Percentiles rank a stretch among this genome's conserved stretches.
These are phyloP conservation scores for Episyrphus balteatus DNA, from an alignment of 1,140 invertebrate genomes.

Conservation along the genomic window DNA sequence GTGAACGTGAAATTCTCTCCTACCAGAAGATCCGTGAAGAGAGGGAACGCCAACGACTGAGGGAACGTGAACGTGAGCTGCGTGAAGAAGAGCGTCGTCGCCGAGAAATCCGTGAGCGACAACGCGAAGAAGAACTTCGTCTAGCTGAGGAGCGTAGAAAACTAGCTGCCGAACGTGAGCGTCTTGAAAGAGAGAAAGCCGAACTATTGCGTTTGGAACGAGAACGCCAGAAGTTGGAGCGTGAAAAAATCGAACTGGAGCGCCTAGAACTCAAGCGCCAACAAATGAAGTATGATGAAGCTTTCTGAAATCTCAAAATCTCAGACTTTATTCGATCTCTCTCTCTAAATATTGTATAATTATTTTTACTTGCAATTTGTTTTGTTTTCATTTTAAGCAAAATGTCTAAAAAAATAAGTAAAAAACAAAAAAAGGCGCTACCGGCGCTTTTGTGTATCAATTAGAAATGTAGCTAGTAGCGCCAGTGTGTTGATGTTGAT, in stretches of 20 bases:
- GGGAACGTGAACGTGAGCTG: conserved; percentile 62
- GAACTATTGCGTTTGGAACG: conserved; percentile 69
- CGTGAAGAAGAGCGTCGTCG: conserved; percentile 66
- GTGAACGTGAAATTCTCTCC: conserved; percentile 31
- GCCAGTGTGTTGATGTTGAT: neutral
- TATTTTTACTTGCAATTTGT: neutral
- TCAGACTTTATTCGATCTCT: neutral
- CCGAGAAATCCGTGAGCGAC: conserved; percentile 64
- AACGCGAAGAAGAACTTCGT: conserved; percentile 66
- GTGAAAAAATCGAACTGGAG: conserved; percentile 73
- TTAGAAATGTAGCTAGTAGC: too few relatives aligned
- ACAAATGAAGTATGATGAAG: conserved; percentile 47
- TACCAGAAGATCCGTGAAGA: conserved; percentile 49
- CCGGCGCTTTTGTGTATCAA: too few relatives aligned
- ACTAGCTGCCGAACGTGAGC: conserved; percentile 61
- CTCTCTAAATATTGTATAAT: neutral
- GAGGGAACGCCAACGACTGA: conserved; percentile 61
- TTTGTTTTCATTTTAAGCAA: conserved; percentile 6
- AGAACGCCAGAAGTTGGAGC: conserved; percentile 66
- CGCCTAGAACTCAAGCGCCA: conserved; percentile 69
- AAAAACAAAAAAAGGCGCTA: neutral
- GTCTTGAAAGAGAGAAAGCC: conserved; percentile 65
- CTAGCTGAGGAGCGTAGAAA: conserved; percentile 69
- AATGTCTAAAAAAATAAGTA: neutral
- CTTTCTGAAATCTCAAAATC: neutral